Conservation (phyloP, 2,797 vertebrate species). For the Netta rufina region DNA sequence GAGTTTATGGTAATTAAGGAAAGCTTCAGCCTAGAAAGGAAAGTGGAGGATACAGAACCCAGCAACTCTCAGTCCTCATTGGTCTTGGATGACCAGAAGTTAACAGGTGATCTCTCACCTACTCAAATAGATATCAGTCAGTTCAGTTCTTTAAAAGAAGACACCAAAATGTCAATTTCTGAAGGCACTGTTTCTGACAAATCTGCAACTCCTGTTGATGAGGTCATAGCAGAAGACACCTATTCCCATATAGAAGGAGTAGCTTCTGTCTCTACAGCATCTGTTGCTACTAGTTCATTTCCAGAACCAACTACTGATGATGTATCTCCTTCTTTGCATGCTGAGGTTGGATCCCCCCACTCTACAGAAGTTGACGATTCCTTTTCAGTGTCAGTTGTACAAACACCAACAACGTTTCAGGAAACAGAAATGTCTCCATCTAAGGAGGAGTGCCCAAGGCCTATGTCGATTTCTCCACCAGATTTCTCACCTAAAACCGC, state of each 20-base stretch:
- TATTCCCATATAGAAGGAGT: conserved; percentile 92
- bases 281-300: conserved; percentile 95
- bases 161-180: conserved; percentile 98
- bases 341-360: conserved; percentile 95
- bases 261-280: conserved; percentile 94
- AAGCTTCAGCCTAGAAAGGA: conserved; percentile 69
- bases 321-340: conserved; percentile 93
- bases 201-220: conserved; percentile 93
- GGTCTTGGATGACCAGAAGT: conserved; percentile 77
- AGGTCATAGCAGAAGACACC: conserved; percentile 93
- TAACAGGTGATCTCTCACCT: conserved; percentile 80
- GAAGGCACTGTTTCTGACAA: conserved; percentile 97
- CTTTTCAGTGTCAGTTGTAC: conserved; percentile 97
- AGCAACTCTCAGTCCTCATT: conserved; percentile 70
- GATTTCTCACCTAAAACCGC: conserved; percentile 91
- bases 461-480: conserved; percentile 96
- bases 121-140: conserved; percentile 83
- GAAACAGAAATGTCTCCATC: conserved; percentile 94
- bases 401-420: conserved; percentile 93
- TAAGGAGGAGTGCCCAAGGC: conserved; percentile 92
- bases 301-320: conserved; percentile 96
- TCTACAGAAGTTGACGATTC: conserved; percentile 98
- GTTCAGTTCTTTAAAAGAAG: conserved; percentile 89
- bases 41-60: conserved; percentile 68
- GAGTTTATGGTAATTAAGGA: conserved; percentile 76